phyloP scores from a whole-genome alignment of 2,888 invertebrate species.

The Mythimna albipuncta region DNA sequence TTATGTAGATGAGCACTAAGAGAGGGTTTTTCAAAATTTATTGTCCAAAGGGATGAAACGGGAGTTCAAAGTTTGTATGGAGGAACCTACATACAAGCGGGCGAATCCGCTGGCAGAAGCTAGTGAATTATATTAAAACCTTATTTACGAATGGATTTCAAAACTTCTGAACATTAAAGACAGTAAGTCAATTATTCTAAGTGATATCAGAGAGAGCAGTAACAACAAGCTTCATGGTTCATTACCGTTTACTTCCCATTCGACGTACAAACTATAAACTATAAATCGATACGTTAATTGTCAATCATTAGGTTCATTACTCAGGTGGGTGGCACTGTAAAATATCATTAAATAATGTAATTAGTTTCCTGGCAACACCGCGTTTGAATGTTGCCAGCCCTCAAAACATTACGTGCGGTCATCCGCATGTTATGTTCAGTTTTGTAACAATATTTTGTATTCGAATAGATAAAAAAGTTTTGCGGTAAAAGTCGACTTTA shows the following conservation, averaged over 20 bases:
- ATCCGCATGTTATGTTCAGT: constrained; percentile 47
- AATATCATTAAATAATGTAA: constrained; percentile 66
- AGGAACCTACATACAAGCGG: no score
- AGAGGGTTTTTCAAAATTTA: no score
- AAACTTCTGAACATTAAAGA: not conserved
- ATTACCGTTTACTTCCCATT: constrained; percentile 25
- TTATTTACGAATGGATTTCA: not conserved
- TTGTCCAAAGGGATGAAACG: no score
- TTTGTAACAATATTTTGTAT: constrained; percentile 40
- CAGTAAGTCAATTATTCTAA: not conserved
- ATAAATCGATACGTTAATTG: constrained; percentile 57
- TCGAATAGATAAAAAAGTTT: constrained; percentile 23
- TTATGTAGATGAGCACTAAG: no score
- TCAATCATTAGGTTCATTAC: constrained; percentile 66
- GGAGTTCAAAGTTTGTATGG: no score
- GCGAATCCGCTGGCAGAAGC: no score
- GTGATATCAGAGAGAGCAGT: constrained; percentile 3
- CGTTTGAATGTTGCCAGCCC: constrained; percentile 58
- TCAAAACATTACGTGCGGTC: constrained; percentile 55
- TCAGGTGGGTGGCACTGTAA: constrained; percentile 57
- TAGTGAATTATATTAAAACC: not conserved
- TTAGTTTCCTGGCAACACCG: constrained; percentile 57
- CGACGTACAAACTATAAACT: constrained; percentile 12
- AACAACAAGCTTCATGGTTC: constrained; percentile 27
- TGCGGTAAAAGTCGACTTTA: constrained; percentile 39